phyloP scores from a whole-genome alignment of 2,888 invertebrate genomes.

The Zhuqinia jingwanae region DNA sequence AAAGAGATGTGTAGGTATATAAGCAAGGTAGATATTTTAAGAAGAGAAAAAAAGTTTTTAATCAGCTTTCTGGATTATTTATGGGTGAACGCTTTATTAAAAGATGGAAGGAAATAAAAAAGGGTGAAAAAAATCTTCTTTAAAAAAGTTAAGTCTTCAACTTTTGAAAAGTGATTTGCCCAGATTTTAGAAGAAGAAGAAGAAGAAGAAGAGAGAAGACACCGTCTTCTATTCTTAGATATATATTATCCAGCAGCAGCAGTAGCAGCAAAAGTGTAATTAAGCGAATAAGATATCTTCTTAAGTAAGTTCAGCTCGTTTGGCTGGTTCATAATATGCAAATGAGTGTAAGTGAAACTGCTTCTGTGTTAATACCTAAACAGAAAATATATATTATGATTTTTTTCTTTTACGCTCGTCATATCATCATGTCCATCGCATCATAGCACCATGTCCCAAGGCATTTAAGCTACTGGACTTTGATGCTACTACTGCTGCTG shows the following conservation, averaged over 20 bases:
- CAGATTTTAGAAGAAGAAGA: too few relatives aligned
- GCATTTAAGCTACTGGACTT: slow-evolving; percentile 44
- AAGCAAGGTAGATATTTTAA: not conserved
- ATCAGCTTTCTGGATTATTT: slow-evolving; percentile 23
- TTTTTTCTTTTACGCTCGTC: not conserved
- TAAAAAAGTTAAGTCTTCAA: not conserved
- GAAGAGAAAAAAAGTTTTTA: not conserved
- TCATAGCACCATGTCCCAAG: slow-evolving; percentile 5
- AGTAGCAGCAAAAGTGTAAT: not conserved
- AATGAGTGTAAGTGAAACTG: slow-evolving; percentile 20
- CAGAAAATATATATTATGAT: not conserved
- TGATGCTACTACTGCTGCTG: not conserved
- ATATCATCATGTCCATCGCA: too few relatives aligned
- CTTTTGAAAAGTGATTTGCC: not conserved
- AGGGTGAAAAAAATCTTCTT: too few relatives aligned
- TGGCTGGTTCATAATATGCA: not conserved
- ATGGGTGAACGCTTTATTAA: slow-evolving; percentile 21
- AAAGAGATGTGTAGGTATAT: too few relatives aligned
- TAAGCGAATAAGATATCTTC: slow-evolving; percentile 23
- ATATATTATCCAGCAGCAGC: too few relatives aligned
- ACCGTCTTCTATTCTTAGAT: too few relatives aligned
- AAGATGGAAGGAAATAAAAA: not conserved
- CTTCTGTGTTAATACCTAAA: slow-evolving; percentile 27
- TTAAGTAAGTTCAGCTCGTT: not conserved
- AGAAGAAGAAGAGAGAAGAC: too few relatives aligned